Conservation (phyloP, 2,113 vertebrate species). For the Ginglymostoma cirratum region DNA sequence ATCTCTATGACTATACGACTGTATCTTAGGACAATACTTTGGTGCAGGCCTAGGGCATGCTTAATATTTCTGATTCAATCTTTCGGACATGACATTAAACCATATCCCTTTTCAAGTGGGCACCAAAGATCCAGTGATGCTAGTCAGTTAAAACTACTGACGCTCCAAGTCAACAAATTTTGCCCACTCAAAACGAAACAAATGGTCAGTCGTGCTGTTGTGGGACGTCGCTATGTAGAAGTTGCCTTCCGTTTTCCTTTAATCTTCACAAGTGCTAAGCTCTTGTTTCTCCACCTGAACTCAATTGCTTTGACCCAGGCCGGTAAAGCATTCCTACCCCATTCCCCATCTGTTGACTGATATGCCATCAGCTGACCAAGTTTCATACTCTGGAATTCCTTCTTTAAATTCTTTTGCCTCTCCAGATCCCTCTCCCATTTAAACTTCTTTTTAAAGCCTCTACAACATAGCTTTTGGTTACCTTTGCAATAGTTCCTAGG, state of each 20-base stretch:
- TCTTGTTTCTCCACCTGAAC: background rate
- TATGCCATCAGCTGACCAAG: background rate
- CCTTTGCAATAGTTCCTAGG: background rate
- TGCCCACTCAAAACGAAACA: background rate
- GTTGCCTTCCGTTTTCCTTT: background rate
- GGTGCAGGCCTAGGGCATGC: background rate
- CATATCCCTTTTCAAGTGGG: background rate
- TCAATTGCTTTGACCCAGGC: background rate
- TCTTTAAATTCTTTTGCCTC: background rate
- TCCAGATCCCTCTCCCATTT: background rate
- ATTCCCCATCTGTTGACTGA: background rate
- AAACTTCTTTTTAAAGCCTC: background rate
- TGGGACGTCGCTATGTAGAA: background rate
- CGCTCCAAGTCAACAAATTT: background rate
- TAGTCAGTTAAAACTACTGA: background rate
- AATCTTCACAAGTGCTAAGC: background rate
- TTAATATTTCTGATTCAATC: background rate
- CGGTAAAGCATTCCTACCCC: background rate
- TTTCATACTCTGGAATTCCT: background rate
- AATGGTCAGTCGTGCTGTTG: background rate
- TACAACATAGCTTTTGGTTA: background rate
- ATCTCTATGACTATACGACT: too few species aligned
- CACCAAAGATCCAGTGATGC: background rate
- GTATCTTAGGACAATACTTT: background rate
- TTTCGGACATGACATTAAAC: background rate